Base-by-base conservation (phyloP, 2,888 invertebrate species). In the Eupithecia centaureata region DNA sequence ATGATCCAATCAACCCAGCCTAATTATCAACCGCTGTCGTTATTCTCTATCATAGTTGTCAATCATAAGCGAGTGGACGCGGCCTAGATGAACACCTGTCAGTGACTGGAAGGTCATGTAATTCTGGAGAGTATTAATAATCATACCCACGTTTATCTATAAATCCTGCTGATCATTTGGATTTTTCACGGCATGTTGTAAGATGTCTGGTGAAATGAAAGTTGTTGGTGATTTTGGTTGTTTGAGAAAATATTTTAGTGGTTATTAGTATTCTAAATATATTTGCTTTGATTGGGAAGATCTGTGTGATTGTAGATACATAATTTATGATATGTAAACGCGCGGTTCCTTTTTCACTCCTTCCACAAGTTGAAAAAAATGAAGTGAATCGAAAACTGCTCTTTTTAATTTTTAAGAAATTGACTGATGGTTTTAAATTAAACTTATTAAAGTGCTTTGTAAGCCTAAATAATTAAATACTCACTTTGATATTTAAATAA, bases 21-120 rank as follows among this genome's bases (percentile, higher is more conserved):
- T 47, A 22, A 47, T 47, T 47, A 57, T 32, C 32, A 32, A 18
- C 22, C 22, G n/a, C 12, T 57, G 18, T 57, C 22, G 32, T 38
- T 60, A 54, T 18, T 57, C 61, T 56, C 22, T 64, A 61, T 61
- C 63, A 56, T 28, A 66, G 33, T 61, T 70, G 66, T 70, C 70
- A 67, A 63, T 70, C 66, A 66, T 61, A 18, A 57, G 27, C 63
- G 65, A 69, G 52, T n/a, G 35, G 51, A 51, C 51, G 60, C 51
- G 70, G 59, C 70, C 70, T 67, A 70, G 57, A 54, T 67, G n/a
- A 18, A 25, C 70, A 70, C 70, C 70, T 70, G 70, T 66, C 66
- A 70, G 54, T 42, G 13, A 28, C 66, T 42, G 61, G 66, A 70
- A 70, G 70, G 66, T 67, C 61, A 58, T 42, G 30, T 61, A 57